These are phyloP conservation scores for Leptinotarsa defecta DNA, from an alignment of 1,140 invertebrate genomes.

Conservation along the genomic window DNA sequence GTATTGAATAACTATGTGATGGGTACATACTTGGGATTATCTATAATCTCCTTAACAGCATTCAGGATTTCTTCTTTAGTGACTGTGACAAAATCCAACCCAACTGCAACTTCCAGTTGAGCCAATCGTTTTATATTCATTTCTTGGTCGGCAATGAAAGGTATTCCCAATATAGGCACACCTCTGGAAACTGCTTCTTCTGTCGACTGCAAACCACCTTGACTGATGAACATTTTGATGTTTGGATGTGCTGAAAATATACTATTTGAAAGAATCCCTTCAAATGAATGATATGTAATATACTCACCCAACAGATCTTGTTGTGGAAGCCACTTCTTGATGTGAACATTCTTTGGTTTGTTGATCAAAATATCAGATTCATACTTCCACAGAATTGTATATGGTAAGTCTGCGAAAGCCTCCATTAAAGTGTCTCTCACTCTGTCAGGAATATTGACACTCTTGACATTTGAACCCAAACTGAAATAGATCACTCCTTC, in stretches of 20 bases:
- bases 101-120: slow-evolving; percentile 43
- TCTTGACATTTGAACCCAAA: slow-evolving; percentile 59
- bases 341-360: slow-evolving; percentile 65
- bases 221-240: slow-evolving; percentile 57
- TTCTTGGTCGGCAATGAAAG: slow-evolving; percentile 55
- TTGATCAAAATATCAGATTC: slow-evolving; percentile 60
- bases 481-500: slow-evolving; percentile 61
- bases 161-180: slow-evolving; percentile 60
- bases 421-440: slow-evolving; percentile 54
- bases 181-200: slow-evolving; percentile 59
- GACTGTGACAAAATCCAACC: slow-evolving; percentile 38
- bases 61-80: slow-evolving; percentile 37
- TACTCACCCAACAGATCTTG: slow-evolving; percentile 68
- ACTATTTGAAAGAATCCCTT: background rate
- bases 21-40: slow-evolving; percentile 34
- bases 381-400: slow-evolving; percentile 60
- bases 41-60: slow-evolving; percentile 35
- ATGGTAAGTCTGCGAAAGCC: slow-evolving; percentile 58
- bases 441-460: slow-evolving; percentile 52
- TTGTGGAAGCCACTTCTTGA: slow-evolving; percentile 72
- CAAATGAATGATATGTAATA: background rate
- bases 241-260: slow-evolving; percentile 54
- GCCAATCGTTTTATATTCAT: slow-evolving; percentile 46
- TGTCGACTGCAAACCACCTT: slow-evolving; percentile 60
- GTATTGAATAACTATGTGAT: too few species aligned